Evolutionary conservation across 2,888 invertebrate genomes (phyloP).

Genomic region (Hirudinaria manillensis): DNA sequence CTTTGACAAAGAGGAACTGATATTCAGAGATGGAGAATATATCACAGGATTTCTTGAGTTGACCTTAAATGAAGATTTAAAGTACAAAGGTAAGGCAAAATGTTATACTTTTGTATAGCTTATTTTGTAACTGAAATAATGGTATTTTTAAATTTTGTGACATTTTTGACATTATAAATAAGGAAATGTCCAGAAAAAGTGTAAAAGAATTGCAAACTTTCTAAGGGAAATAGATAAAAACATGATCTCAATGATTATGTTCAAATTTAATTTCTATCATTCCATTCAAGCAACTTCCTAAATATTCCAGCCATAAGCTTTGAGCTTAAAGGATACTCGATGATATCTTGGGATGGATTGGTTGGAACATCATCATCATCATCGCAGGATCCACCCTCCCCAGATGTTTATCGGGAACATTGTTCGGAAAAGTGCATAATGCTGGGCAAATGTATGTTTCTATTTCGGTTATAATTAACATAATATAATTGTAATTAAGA

Average conservation of each 20-base stretch:
- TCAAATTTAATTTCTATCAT: no score
- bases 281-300: no score
- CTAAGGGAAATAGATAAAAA: no score
- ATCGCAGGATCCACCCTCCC: background rate
- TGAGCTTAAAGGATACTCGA: slow-evolving; percentile 38
- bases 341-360: slow-evolving; percentile 38
- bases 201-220: no score
- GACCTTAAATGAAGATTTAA: slow-evolving; percentile 2
- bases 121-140: background rate
- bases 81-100: slow-evolving; percentile 15
- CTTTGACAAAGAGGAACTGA: slow-evolving; percentile 20
- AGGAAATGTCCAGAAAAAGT: no score
- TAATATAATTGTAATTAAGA: no score
- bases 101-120: background rate
- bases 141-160: no score
- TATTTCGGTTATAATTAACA: no score
- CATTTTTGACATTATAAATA: no score
- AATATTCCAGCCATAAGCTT: slow-evolving; percentile 36
- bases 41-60: slow-evolving; percentile 25
- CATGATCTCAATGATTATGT: no score
- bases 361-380: slow-evolving; percentile 14
- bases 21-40: slow-evolving; percentile 26
- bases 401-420: slow-evolving; percentile 35
- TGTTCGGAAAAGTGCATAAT: slow-evolving; percentile 39
- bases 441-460: slow-evolving; percentile 38